Base-by-base conservation (phyloP, 2,888 invertebrate species). In the Apeira syringaria region DNA sequence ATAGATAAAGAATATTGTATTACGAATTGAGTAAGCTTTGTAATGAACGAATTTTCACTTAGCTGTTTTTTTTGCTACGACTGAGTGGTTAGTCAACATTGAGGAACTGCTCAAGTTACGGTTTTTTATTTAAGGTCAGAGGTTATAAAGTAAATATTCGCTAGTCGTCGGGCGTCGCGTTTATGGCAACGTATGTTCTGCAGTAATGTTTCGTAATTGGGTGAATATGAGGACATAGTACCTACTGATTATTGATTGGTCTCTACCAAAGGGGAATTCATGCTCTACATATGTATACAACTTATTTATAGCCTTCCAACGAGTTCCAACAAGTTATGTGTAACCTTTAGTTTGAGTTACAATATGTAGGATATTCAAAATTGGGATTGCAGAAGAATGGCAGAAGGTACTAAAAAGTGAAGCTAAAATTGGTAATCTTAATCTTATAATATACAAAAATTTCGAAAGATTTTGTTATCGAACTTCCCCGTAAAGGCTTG, bases 71-170 rank as follows among this genome's bases (percentile, higher is more conserved):
- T 34, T 33, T 36, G 35, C 30, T 26, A 34, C 3, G 40, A 17
- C 33, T 43, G 44, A 55, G 49, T 50, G 49, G 43, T 45, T 33
- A 32, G 52, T 47, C 49, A 52, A 55, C 38, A 52, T 50, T 46
- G 40, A 28, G 40, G 24, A 35, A 47, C 22, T 49, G 42, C 47
- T 52, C 47, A 45, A 46, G 47, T 52, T 47, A 49, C 45, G 28
- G n/a, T 18, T 47, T 52, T 45, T 28, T 18, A 31, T 47, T 39
- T 42, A 39, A 44, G 37, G 51, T 43, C 54, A 47, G 18, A 29
- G 40, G 47, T 41, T 40, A 31, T 17, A 10, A 34, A 39, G 28
- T 35, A 41, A 36, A 32, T 15, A 30, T 40, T 37, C 11, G 18
- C 27, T 40, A 8, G 26, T 22, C 13, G 18, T 13, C 33, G n/a